phyloP scores from a whole-genome alignment of 2,113 vertebrate species.

The Mus spicilegus region DNA sequence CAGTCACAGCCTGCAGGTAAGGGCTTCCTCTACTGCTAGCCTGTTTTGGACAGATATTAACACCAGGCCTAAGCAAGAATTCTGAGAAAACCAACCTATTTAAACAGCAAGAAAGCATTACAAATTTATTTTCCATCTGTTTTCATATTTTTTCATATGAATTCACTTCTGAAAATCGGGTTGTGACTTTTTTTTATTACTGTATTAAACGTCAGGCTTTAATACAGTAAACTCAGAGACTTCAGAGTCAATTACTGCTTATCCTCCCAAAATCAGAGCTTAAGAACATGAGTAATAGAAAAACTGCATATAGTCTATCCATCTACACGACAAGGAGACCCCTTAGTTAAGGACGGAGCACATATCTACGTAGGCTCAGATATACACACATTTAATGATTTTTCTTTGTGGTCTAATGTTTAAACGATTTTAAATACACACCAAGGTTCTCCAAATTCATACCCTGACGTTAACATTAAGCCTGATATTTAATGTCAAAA shows the following conservation, averaged over 20 bases:
- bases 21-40: neutral
- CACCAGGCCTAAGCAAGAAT: slow-evolving; percentile 13
- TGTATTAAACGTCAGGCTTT: slow-evolving; percentile 32
- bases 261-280: slow-evolving; percentile 21
- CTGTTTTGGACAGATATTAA: neutral
- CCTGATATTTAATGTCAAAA: neutral
- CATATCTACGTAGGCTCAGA: neutral
- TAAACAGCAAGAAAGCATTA: slow-evolving; percentile 26
- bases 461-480: slow-evolving; percentile 31
- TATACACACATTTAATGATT: neutral
- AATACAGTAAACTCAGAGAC: neutral
- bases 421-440: neutral
- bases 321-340: neutral
- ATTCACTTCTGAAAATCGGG: slow-evolving; percentile 33
- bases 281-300: neutral
- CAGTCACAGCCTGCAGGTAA: slow-evolving; percentile 53
- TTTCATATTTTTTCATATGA: slow-evolving; percentile 46
- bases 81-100: slow-evolving; percentile 46
- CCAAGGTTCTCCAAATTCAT: slow-evolving; percentile 21
- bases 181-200: slow-evolving; percentile 31
- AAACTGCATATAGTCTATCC: neutral
- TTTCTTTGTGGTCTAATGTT: slow-evolving; percentile 12
- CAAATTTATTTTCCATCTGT: slow-evolving; percentile 26
- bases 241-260: slow-evolving; percentile 4
- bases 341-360: neutral